These are phyloP conservation scores for Monomorium pharaonis DNA, from an alignment of 1,140 invertebrate species.

Conservation along the genomic window DNA sequence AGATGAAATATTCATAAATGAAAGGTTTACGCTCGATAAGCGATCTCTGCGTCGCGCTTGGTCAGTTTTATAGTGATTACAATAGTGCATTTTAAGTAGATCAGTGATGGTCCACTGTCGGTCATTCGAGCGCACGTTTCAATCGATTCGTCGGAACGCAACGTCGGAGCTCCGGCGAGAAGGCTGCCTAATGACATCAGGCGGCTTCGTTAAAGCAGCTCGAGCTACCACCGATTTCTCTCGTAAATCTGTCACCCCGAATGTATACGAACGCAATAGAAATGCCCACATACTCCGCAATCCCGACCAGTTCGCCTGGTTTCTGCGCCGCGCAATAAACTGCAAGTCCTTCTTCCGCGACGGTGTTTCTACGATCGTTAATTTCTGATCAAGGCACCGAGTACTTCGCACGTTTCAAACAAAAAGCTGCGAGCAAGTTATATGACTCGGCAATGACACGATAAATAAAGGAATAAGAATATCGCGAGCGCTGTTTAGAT, in stretches of 20 bases:
- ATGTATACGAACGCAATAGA: slow-evolving; percentile 64
- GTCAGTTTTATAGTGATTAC: slow-evolving; percentile 22
- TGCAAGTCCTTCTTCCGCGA: slow-evolving; percentile 64
- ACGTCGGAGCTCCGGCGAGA: slow-evolving; percentile 33
- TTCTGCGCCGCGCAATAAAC: slow-evolving; percentile 71
- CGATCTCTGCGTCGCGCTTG: not conserved
- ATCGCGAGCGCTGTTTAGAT: not conserved
- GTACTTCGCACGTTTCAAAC: not conserved
- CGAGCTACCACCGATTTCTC: slow-evolving; percentile 71
- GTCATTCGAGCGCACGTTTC: slow-evolving; percentile 29
- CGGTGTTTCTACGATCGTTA: slow-evolving; percentile 64
- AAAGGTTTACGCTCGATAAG: slow-evolving; percentile 23
- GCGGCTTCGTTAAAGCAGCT: slow-evolving; percentile 70
- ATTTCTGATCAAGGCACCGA: slow-evolving; percentile 64
- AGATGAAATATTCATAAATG: slow-evolving; percentile 13
- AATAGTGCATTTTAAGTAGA: slow-evolving; percentile 19
- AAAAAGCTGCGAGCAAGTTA: slow-evolving; percentile 12
- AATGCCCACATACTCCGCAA: slow-evolving; percentile 64
- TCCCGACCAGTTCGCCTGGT: slow-evolving; percentile 65
- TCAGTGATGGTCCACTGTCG: not conserved
- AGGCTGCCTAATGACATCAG: slow-evolving; percentile 66
- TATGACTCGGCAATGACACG: not conserved
- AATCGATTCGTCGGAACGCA: slow-evolving; percentile 50
- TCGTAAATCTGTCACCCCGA: slow-evolving; percentile 75
- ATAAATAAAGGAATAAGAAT: slow-evolving; percentile 8